phyloP scores from a whole-genome alignment of 1,140 invertebrate genomes.

The Pentalonia nigronervosa region DNA sequence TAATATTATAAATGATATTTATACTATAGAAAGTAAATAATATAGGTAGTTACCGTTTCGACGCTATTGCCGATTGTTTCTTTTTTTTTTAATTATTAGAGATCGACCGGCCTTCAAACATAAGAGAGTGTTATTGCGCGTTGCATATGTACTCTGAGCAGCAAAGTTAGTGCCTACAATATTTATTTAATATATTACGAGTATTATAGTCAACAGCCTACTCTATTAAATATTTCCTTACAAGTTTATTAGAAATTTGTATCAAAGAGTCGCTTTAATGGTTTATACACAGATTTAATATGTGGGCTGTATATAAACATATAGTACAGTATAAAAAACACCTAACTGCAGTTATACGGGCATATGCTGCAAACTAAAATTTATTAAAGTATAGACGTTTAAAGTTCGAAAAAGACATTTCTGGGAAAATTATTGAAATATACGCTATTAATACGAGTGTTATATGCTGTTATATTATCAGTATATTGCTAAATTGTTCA shows the following conservation, averaged over 20 bases:
- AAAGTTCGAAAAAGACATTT: neutral
- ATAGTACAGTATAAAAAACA: too few species aligned
- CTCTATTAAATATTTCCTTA: neutral
- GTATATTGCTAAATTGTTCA: neutral
- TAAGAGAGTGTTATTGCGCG: neutral
- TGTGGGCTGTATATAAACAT: neutral
- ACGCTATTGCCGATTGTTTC: neutral
- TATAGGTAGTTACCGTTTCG: neutral
- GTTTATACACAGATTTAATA: neutral
- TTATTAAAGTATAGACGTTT: neutral
- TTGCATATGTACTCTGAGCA: neutral
- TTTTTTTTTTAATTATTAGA: slow-evolving; percentile 7
- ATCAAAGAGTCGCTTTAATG: neutral
- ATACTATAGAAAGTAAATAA: slow-evolving; percentile 5
- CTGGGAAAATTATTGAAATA: too few species aligned
- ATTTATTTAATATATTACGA: neutral
- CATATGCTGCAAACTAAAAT: neutral
- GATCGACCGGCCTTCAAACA: neutral
- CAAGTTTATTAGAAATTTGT: neutral
- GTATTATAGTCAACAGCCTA: neutral
- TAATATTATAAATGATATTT: too few species aligned
- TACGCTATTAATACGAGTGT: neutral
- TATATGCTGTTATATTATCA: too few species aligned
- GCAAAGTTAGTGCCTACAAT: neutral
- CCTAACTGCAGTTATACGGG: neutral